Evolutionary conservation across 2,797 vertebrate species (phyloP), one percentile per base, ranked within the genome.

Genomic region (Lateolabrax maculatus): DNA sequence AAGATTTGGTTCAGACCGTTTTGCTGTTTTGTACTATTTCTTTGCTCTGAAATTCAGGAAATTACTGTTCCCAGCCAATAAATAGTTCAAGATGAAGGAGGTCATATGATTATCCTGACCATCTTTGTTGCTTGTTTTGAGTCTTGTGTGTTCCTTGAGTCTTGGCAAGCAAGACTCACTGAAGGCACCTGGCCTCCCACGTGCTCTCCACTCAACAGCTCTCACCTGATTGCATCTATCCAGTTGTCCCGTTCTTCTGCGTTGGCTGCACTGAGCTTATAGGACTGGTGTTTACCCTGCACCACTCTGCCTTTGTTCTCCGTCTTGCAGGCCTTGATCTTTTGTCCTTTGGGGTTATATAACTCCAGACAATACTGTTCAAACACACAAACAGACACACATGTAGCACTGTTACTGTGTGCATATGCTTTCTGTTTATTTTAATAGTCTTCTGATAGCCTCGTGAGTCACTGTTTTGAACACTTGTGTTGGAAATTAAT

Each of bases 241-340:
- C 98, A 99, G 34, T 92, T 92, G 77, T 97, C 95, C 1, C 96
- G 93, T 80, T 99, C 98, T n/a, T 95, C 95, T 0, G 90, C 90
- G 1, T 91, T 96, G 78, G 95, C 70, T 7, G 98, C 97, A 0
- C 97, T 97, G 86, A 99, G 97, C 66, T 93, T 96, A 87, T 99
- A 99, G 7, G 96, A 97, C 74, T 96, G 95, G 51, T 99, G 98
- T 77, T 99, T 98, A 21, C 98, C 98, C 87, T 97, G 95, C 37
- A 99, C 98, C 80, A 99, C 97, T 39, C 95, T 91, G 31, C 97
- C 98, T 31, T 96, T 96, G 4, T 94, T 96, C 1, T 97, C 97
- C 0, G 96, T 98, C 94, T 99, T 99, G 89, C 98, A 99, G 25
- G 98, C 98, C 90, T 99, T 99, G 75, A 99, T 97, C 87, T 96